Evolutionary conservation across 2,888 invertebrate species (phyloP).

Genomic region (Actias luna): DNA sequence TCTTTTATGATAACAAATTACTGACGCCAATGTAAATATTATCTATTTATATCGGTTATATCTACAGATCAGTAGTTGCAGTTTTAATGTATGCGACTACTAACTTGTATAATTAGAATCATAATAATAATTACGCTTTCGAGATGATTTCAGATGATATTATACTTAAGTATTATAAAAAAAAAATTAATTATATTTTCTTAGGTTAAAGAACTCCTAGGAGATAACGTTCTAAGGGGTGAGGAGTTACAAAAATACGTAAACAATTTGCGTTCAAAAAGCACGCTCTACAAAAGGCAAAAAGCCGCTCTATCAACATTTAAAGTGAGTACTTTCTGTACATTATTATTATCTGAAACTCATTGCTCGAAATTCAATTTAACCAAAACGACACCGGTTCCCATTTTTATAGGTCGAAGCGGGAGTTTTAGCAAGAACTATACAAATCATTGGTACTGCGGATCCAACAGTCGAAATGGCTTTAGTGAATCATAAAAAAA

Average conservation of each 20-base stretch:
- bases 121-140: too few species aligned
- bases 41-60: not conserved
- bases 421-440: slow-evolving; percentile 88
- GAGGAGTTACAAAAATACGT: slow-evolving; percentile 94
- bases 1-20: not conserved
- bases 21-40: not conserved
- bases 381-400: slow-evolving; percentile 20
- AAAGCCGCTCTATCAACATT: slow-evolving; percentile 88
- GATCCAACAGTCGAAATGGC: slow-evolving; percentile 79
- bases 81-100: not conserved
- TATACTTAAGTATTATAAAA: slow-evolving; percentile 20
- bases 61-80: not conserved
- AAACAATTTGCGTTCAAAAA: slow-evolving; percentile 89
- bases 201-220: slow-evolving; percentile 76
- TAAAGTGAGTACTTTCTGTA: slow-evolving; percentile 61
- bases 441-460: slow-evolving; percentile 86
- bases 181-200: slow-evolving; percentile 22
- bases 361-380: slow-evolving; percentile 1
- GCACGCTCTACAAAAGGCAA: slow-evolving; percentile 90
- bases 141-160: too few species aligned
- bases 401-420: slow-evolving; percentile 83
- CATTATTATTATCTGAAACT: slow-evolving; percentile 5
- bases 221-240: slow-evolving; percentile 87
- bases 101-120: too few species aligned
- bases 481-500: slow-evolving; percentile 74